Base-by-base conservation (phyloP, 2,888 invertebrate genomes). In the Agrotis puta region DNA sequence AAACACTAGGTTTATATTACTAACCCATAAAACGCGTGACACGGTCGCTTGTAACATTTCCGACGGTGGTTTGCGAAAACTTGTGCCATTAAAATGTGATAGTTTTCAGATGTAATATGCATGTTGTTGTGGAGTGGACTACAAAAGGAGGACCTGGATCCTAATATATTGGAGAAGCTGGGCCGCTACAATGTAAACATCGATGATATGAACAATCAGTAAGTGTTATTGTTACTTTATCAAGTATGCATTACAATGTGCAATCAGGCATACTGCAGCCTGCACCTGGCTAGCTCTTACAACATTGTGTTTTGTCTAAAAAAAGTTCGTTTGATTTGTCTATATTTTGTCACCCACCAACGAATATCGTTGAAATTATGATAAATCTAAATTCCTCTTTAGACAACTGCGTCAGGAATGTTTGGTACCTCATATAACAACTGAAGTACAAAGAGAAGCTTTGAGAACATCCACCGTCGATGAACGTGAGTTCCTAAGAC, bases 71-170 rank as follows among this genome's bases (percentile, higher is more conserved):
- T 53, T 62, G 71, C 72, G 61, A 61, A 63, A 82, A 72, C 39
- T 54, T 72, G 69, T 54, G 65, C 79, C 70, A 77, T 85, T 78
- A 77, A 79, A 84, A 75, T 83, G 70, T 83, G 71, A 79, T 82
- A 84, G 85, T 85, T 94, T 95, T 80, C 94, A 96, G 95, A 95
- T 93, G 75, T 96, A 50, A 85, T 95, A 83, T 96, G 95, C 87
- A 93, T 95, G 79, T 88, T 96, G 77, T 80, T 94, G 81, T 88
- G 94, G 85, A 94, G 92, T 85, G 95, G 95, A 66, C 81, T 94
- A 78, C 93, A 95, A 91, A 94, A 93, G 78, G 94, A 94, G 59
- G 95, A 95, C 51, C 81, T 95, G 78, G 94, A 93, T 81, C 90
- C 88, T 43, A 89, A 82, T 81, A 87, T 92, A 72, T 80, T 94